Conservation (phyloP, 2,888 invertebrate species). For the Pachydiplax longipennis region DNA sequence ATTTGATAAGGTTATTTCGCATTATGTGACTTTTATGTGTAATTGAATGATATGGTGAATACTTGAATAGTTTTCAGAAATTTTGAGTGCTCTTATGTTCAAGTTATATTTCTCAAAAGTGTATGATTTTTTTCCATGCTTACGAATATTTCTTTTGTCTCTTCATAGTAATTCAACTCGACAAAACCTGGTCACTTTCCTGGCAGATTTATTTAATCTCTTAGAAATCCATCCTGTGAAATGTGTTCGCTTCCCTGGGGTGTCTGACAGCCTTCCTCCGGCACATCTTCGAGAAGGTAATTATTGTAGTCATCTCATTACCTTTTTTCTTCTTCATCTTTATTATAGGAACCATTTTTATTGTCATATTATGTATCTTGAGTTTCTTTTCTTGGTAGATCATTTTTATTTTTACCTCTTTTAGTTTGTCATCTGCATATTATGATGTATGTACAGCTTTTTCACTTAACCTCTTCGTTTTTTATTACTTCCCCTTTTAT, state of each 20-base stretch:
- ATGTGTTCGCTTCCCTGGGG: conserved; percentile 84
- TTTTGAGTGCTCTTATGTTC: too few relatives aligned
- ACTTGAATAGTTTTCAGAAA: too few relatives aligned
- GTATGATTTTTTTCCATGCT: not conserved
- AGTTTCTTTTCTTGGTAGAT: too few relatives aligned
- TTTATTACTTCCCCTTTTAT: too few relatives aligned
- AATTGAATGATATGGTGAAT: too few relatives aligned
- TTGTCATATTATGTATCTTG: not conserved
- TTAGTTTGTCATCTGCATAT: too few relatives aligned
- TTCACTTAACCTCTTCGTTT: too few relatives aligned
- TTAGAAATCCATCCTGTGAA: conserved; percentile 92
- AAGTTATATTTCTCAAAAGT: not conserved
- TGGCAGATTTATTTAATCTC: conserved; percentile 93
- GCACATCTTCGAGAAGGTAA: conserved; percentile 59
- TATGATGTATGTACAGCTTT: too few relatives aligned
- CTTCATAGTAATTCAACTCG: conserved; percentile 39
- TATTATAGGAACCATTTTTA: too few relatives aligned
- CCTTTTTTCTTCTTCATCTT: not conserved
- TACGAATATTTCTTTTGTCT: not conserved
- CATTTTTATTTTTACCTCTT: too few relatives aligned
- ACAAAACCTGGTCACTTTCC: conserved; percentile 87
- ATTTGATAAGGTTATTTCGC: too few relatives aligned
- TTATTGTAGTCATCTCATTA: conserved; percentile 50
- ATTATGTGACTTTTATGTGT: too few relatives aligned
- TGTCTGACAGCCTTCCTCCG: conserved; percentile 57